A percentile compares a stretch with the other conserved stretches of the same genome.
These are phyloP conservation scores for Hydrolagus affinis DNA, from an alignment of 2,113 vertebrate species.

Conservation along the genomic window DNA sequence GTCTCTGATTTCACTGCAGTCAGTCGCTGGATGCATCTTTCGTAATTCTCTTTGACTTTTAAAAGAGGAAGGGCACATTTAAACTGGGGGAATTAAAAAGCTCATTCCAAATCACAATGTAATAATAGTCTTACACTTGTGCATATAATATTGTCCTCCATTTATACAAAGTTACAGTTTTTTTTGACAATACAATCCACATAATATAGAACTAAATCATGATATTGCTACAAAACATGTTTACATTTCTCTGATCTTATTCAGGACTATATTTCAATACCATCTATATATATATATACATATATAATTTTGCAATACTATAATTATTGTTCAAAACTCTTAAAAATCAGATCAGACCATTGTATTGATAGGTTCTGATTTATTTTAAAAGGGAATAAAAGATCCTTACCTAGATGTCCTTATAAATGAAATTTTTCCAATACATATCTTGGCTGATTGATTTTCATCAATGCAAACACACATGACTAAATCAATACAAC, in stretches of 20 bases:
- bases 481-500: background rate
- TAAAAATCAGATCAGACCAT: background rate
- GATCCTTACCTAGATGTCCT: too few species aligned
- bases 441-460: background rate
- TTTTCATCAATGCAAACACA: background rate
- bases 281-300: background rate
- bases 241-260: background rate
- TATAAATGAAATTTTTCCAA: background rate
- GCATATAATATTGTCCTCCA: background rate
- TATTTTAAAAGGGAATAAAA: background rate
- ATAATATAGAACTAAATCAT: background rate
- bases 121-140: background rate
- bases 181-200: background rate
- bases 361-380: background rate
- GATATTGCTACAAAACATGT: background rate
- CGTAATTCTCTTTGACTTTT: slow-evolving; percentile 28
- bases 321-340: too few species aligned
- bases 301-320: too few species aligned
- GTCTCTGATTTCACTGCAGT: slow-evolving; percentile 21
- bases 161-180: background rate
- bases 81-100: background rate
- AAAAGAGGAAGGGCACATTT: background rate
- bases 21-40: slow-evolving; percentile 20
- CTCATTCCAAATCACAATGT: background rate
- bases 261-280: background rate